Conservation (phyloP, 2,888 invertebrate species). For the Tolmerus cingulatus region DNA sequence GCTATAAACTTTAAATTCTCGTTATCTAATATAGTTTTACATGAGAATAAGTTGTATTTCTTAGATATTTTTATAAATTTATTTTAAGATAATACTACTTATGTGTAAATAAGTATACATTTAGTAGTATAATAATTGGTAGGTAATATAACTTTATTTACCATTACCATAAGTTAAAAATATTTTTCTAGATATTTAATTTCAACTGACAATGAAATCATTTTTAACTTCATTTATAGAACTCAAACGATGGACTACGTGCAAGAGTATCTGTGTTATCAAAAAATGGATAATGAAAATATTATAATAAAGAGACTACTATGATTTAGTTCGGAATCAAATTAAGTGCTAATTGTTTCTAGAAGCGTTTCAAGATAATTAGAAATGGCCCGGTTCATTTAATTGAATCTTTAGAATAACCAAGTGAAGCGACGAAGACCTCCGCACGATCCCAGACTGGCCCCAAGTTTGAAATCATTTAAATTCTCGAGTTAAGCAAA, state of each 20-base stretch:
- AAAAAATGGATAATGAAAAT: neutral
- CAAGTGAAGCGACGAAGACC: neutral
- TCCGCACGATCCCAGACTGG: neutral
- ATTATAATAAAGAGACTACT: neutral
- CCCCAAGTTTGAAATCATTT: neutral
- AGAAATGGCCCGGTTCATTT: neutral
- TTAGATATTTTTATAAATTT: no score
- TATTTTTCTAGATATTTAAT: no score
- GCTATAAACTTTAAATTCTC: no score
- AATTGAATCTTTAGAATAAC: neutral
- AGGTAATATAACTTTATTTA: no score
- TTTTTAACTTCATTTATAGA: no score
- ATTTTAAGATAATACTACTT: no score
- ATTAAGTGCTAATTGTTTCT: neutral
- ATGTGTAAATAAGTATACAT: no score
- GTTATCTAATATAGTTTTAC: no score
- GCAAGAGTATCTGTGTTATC: neutral
- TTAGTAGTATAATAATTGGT: no score
- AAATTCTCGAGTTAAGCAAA: conserved; percentile 1
- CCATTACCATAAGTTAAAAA: no score
- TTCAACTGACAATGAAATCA: no score
- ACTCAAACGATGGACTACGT: neutral
- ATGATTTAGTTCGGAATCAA: neutral
- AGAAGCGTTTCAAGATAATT: neutral
- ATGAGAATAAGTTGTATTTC: no score